A percentile compares a stretch with the other conserved stretches of the same genome.
Conservation (phyloP, 1,140 invertebrate genomes). For the Streblospio benedicti region DNA sequence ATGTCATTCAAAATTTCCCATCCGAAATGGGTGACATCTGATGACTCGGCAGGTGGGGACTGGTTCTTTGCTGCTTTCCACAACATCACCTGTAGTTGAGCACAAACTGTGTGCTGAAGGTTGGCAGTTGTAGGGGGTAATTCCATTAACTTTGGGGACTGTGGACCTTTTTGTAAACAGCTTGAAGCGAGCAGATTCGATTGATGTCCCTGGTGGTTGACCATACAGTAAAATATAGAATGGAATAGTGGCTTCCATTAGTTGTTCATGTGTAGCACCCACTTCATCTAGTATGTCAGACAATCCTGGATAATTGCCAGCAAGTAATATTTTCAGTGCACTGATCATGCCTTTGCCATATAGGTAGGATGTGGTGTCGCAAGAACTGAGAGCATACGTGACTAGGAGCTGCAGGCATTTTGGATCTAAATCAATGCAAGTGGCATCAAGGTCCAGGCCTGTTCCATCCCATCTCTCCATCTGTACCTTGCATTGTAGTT, state of each 20-base stretch:
- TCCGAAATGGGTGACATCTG: slow-evolving; percentile 1
- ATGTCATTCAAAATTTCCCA: slow-evolving; percentile 2
- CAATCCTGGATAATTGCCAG: not conserved
- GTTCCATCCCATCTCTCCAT: not conserved
- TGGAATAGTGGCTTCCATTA: not conserved
- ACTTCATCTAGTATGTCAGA: not conserved
- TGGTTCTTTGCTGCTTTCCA: not conserved
- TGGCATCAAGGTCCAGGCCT: not conserved
- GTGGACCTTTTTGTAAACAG: slow-evolving; percentile 1
- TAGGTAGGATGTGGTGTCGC: not conserved
- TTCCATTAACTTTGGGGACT: not conserved
- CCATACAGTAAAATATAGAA: not conserved
- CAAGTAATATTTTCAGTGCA: not conserved
- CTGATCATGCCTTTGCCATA: not conserved
- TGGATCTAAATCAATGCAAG: not conserved
- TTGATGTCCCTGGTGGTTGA: not conserved
- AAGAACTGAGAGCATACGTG: not conserved
- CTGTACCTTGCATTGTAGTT: slow-evolving; percentile 1
- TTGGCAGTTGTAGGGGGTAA: not conserved
- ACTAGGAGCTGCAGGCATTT: not conserved
- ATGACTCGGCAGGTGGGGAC: not conserved
- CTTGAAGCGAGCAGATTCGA: not conserved
- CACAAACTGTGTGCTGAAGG: not conserved
- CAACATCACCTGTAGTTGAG: not conserved
- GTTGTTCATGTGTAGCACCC: not conserved